Evolutionary conservation across 2,113 vertebrate genomes (phyloP).

Genomic region (Panurus biarmicus): DNA sequence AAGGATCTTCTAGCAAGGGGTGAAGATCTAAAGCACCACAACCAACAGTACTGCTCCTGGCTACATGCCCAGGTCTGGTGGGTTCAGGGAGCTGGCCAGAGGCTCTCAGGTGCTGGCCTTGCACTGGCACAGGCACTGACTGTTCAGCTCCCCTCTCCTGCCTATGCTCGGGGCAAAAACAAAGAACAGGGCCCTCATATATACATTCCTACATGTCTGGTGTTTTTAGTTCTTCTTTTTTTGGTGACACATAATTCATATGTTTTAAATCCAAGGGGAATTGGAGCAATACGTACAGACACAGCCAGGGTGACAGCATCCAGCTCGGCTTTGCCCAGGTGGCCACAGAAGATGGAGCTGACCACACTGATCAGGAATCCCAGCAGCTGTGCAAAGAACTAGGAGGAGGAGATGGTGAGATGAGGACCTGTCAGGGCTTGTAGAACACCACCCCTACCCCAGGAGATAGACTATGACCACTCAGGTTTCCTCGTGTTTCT

Average conservation of each 20-base stretch:
- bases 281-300: slow-evolving; percentile 66
- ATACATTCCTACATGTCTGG: rapidly evolving
- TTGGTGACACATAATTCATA: neutral
- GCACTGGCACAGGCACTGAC: neutral
- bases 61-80: neutral
- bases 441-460: neutral
- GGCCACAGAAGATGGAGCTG: slow-evolving; percentile 89
- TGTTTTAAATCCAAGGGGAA: neutral
- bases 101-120: neutral
- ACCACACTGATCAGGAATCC: slow-evolving; percentile 83
- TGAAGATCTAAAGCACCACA: neutral
- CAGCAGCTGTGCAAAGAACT: slow-evolving; percentile 86
- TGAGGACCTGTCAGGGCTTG: neutral
- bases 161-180: neutral
- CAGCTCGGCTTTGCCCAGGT: slow-evolving; percentile 84
- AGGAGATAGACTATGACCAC: neutral
- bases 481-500: neutral
- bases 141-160: neutral
- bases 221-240: neutral
- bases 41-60: neutral
- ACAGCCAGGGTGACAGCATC: slow-evolving; percentile 84
- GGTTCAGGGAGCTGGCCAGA: neutral
- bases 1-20: neutral
- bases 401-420: neutral
- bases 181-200: neutral